Conservation (phyloP, 2,113 vertebrate species). For the Origma solitaria region DNA sequence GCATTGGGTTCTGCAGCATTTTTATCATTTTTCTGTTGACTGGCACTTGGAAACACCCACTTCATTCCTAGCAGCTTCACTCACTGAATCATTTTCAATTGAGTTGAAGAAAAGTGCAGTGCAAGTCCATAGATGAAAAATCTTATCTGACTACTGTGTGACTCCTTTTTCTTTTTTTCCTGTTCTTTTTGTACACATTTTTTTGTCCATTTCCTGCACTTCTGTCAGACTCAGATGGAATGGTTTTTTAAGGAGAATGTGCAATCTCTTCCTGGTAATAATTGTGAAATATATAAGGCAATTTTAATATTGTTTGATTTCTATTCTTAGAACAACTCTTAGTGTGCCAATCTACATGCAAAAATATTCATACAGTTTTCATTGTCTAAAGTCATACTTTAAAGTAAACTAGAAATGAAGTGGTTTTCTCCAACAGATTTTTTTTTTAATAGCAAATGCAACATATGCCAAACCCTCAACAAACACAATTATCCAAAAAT, state of each 20-base stretch:
- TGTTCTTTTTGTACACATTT: fast-evolving
- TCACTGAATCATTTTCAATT: neutral
- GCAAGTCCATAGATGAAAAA: neutral
- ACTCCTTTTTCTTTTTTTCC: neutral
- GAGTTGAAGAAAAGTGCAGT: neutral
- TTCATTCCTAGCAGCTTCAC: neutral
- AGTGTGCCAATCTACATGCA: neutral
- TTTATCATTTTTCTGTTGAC: constrained; percentile 22
- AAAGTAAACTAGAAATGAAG: neutral
- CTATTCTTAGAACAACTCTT: neutral
- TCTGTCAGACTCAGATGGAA: neutral
- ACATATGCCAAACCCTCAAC: neutral
- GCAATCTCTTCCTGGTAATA: neutral
- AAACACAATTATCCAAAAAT: neutral
- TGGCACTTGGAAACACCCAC: constrained; percentile 23
- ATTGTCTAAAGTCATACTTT: neutral
- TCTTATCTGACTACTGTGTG: neutral
- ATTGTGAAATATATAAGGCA: neutral
- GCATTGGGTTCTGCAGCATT: neutral
- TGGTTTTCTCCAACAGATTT: neutral
- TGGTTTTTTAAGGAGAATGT: neutral
- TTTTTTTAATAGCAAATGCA: neutral
- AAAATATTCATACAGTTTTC: neutral
- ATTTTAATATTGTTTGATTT: neutral
- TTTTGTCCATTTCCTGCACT: neutral